phyloP scores from a whole-genome alignment of 2,888 invertebrate genomes.

The Ceraclea dissimilis region DNA sequence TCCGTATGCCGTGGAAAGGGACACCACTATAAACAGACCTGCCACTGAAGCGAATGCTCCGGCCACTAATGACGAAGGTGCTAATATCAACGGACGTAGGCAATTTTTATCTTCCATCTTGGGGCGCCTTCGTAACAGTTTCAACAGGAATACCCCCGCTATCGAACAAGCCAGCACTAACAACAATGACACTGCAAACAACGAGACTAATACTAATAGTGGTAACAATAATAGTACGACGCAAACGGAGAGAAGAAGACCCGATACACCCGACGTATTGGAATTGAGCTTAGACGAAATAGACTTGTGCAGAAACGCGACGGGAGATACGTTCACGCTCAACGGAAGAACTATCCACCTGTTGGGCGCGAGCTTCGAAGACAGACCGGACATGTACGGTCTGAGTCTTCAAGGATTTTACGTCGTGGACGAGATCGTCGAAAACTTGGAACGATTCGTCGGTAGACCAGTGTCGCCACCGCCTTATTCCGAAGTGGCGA shows the following conservation, averaged over 20 bases:
- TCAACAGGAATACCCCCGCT: constrained; percentile 26
- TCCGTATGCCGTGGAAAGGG: constrained; percentile 23
- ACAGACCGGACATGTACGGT: constrained; percentile 32
- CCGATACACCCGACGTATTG: constrained; percentile 41
- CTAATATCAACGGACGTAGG: constrained; percentile 7
- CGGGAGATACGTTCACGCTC: constrained; percentile 39
- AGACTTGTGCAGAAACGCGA: constrained; percentile 7
- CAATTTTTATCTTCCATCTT: constrained; percentile 22
- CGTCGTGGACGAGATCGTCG: constrained; percentile 19
- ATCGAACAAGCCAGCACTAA: constrained; percentile 35
- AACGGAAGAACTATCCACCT: constrained; percentile 42
- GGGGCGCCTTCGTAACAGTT: constrained; percentile 19
- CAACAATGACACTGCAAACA: constrained; percentile 35
- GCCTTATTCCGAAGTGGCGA: constrained; percentile 39
- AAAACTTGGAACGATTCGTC: constrained; percentile 21
- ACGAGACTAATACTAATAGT: constrained; percentile 22
- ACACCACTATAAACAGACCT: constrained; percentile 1
- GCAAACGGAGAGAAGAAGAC: constrained; percentile 29
- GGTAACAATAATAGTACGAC: not conserved
- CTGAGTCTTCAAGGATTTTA: constrained; percentile 26
- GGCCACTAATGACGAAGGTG: not conserved
- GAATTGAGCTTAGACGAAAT: constrained; percentile 37
- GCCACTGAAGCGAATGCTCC: not conserved
- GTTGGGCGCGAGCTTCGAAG: constrained; percentile 40
- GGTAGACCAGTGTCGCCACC: constrained; percentile 32